Base-by-base conservation (phyloP, 2,113 vertebrate genomes). In the Archocentrus centrarchus region DNA sequence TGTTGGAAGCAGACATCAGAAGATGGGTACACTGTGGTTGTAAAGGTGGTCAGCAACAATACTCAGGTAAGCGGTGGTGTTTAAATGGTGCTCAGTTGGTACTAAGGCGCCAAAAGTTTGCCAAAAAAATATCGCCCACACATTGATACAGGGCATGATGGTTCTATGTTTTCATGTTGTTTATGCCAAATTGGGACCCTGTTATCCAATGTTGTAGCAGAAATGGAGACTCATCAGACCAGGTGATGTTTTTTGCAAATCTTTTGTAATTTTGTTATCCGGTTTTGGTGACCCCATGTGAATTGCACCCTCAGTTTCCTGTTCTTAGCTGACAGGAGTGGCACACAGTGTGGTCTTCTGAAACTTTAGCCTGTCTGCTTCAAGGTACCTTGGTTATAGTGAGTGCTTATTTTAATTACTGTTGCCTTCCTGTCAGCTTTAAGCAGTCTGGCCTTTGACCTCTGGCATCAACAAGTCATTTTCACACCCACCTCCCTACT, bases 401-500 rank as follows among this genome's bases (percentile, higher is more conserved):
- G 22, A 18, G 15, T 47, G 64, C 11, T 8, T 50, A 50, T 50
- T 70, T 70, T 44, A 70, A 44, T 30, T 30, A 30, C 44, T 50
- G 14, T 50, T 2, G 44, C 27, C 44, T 53, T 70, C 24, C 10
- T 70, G 11, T 70, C 10, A 20, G 0, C 3, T 32, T 15, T 44
- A 70, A 50, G 17, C 24, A 53, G 66, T 50, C 24, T 53, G 17
- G 24, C 24, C 66, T 70, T 50, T 50, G 44, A 70, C 66, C 5
- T 50, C 24, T 30, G 64, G 41, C 0, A 30, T 30, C 41, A 18
- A 30, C 0, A 68, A 18, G 47, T 0, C 22, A 50, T 47, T 68
- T 68, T 68, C 27, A 47, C 64, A 64, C 85, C 89, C 79, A 30
- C 60, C 11, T 57, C 5, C 32, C 79, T 57, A n/a, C 64, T 4